phyloP scores from a whole-genome alignment of 1,140 invertebrate genomes.

The Eulimnadia texana region DNA sequence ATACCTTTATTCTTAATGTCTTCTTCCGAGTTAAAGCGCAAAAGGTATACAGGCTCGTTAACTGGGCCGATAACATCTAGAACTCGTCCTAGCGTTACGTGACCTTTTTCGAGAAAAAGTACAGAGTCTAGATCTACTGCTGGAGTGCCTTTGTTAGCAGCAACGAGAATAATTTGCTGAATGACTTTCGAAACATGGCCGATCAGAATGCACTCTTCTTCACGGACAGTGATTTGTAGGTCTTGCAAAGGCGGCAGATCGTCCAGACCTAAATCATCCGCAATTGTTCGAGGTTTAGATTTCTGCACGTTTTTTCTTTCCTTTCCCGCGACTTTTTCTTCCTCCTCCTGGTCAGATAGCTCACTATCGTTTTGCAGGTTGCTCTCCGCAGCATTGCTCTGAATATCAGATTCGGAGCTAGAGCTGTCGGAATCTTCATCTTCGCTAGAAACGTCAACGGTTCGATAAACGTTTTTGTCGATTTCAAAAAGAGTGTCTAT shows the following conservation, averaged over 20 bases:
- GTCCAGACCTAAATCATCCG: constrained; percentile 32
- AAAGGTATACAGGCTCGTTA: constrained; percentile 57
- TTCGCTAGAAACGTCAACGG: not conserved
- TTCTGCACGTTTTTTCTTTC: not conserved
- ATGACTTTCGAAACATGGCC: constrained; percentile 56
- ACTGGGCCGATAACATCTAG: constrained; percentile 83
- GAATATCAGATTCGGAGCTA: not conserved
- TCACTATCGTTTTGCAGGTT: not conserved
- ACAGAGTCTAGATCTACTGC: constrained; percentile 70
- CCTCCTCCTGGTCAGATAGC: not conserved
- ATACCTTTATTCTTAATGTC: constrained; percentile 52
- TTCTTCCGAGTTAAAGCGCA: constrained; percentile 61
- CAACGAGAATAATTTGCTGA: constrained; percentile 55
- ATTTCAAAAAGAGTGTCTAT: not conserved
- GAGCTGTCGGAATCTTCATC: not conserved
- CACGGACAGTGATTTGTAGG: constrained; percentile 56
- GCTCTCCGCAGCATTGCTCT: not conserved
- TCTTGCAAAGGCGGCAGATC: constrained; percentile 72
- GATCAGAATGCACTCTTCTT: constrained; percentile 54
- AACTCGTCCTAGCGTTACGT: constrained; percentile 54
- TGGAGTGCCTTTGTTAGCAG: constrained; percentile 47
- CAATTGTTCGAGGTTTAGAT: not conserved
- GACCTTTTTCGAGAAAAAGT: constrained; percentile 58
- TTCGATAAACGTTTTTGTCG: not conserved
- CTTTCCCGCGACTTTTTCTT: not conserved